phyloP scores from a whole-genome alignment of 2,113 vertebrate genomes.

The Marmota flaviventris region DNA sequence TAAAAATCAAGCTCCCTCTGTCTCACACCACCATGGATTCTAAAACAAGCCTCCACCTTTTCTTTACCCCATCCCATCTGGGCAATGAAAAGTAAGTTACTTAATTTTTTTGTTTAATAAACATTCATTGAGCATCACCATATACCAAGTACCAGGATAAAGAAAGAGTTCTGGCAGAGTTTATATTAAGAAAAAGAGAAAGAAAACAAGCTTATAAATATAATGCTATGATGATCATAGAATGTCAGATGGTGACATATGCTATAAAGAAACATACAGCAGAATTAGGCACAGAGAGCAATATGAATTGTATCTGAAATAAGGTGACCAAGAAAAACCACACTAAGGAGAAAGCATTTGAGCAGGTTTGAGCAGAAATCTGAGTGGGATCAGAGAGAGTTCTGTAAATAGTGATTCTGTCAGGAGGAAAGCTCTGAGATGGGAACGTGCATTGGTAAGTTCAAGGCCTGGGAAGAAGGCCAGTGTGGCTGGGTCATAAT shows the following conservation, averaged over 20 bases:
- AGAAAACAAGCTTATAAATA: background rate
- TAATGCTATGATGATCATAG: background rate
- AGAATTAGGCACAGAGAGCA: background rate
- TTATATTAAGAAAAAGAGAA: background rate
- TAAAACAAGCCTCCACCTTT: background rate
- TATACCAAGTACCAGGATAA: background rate
- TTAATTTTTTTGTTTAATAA: background rate
- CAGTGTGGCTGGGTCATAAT: background rate
- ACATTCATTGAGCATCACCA: background rate
- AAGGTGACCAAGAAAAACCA: background rate
- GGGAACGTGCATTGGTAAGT: fast-evolving
- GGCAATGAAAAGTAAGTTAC: background rate
- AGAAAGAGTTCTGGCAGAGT: background rate
- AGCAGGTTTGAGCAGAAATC: background rate
- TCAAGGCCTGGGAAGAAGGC: background rate
- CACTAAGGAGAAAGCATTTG: background rate
- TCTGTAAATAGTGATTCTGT: background rate
- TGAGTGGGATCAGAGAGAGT: background rate
- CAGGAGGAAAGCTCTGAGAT: background rate
- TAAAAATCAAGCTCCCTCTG: background rate
- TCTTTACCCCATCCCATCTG: background rate
- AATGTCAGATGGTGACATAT: background rate
- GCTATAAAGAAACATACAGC: background rate
- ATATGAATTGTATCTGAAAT: background rate
- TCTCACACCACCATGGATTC: background rate